Evolutionary conservation across 2,797 vertebrate species (phyloP).

Genomic region (Gouania willdenowi): DNA sequence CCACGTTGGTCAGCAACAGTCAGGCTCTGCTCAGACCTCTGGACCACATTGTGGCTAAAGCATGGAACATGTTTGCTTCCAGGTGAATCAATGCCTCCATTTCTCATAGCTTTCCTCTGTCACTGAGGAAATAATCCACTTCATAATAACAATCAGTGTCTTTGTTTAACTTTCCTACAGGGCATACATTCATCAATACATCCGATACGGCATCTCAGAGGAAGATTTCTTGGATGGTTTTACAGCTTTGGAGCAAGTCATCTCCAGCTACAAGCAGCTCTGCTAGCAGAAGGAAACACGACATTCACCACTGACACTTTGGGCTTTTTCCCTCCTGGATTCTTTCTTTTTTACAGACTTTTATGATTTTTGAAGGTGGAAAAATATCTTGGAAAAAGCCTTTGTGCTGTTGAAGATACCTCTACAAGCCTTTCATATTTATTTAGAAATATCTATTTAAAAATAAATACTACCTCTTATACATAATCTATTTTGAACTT

Average conservation of each 20-base stretch:
- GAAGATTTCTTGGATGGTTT: slow-evolving; percentile 94
- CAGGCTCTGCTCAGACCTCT: slow-evolving; percentile 87
- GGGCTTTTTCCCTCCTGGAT: no score
- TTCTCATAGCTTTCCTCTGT: neutral
- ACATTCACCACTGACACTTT: neutral
- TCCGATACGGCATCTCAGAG: slow-evolving; percentile 88
- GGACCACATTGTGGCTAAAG: slow-evolving; percentile 85
- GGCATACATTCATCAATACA: slow-evolving; percentile 93
- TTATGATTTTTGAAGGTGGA: no score
- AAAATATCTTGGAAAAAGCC: no score
- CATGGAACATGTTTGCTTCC: slow-evolving; percentile 99
- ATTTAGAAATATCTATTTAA: no score
- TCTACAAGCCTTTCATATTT: no score
- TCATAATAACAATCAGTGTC: no score
- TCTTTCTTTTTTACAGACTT: no score
- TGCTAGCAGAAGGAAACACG: slow-evolving; percentile 4
- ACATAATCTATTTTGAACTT: no score
- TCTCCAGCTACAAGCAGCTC: slow-evolving; percentile 86
- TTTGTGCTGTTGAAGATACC: no score
- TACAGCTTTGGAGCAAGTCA: slow-evolving; percentile 87
- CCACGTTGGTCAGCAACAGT: slow-evolving; percentile 91
- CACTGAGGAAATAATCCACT: no score
- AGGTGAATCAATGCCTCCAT: slow-evolving; percentile 74
- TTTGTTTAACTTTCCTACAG: slow-evolving; percentile 72
- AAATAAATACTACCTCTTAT: no score